These are phyloP conservation scores for Cylindroiulus punctatus DNA, from an alignment of 2,888 invertebrate genomes.

Conservation along the genomic window DNA sequence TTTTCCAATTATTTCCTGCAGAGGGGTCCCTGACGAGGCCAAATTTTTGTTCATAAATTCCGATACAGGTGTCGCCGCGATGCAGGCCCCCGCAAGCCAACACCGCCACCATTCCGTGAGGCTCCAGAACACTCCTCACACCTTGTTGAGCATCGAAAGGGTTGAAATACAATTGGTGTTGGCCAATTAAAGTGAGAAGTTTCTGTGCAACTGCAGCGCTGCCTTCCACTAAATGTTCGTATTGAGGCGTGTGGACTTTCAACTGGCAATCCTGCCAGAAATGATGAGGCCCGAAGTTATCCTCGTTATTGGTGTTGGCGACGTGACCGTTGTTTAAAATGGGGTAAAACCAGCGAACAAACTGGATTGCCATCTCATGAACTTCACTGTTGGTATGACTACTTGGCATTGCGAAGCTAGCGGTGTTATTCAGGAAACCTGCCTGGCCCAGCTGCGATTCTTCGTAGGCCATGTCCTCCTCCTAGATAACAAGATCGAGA, in stretches of 20 bases:
- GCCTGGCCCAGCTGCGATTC: constrained; percentile 36
- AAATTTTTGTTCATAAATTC: constrained; percentile 75
- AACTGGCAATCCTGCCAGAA: constrained; percentile 70
- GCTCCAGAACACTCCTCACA: constrained; percentile 71
- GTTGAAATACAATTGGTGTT: constrained; percentile 55
- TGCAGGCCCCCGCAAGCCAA: constrained; percentile 75
- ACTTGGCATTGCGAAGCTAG: not conserved
- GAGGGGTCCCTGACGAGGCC: constrained; percentile 73
- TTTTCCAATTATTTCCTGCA: constrained; percentile 75
- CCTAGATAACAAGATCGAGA: not conserved
- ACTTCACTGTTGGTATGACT: constrained; percentile 44
- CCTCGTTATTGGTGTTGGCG: constrained; percentile 48
- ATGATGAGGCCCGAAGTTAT: constrained; percentile 68
- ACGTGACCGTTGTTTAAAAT: constrained; percentile 65
- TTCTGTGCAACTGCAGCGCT: not conserved
- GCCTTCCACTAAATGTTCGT: constrained; percentile 54
- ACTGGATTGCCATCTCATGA: constrained; percentile 69
- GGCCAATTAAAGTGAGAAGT: constrained; percentile 54
- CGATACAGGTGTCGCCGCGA: constrained; percentile 68
- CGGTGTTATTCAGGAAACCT: not conserved
- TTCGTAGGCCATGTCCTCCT: constrained; percentile 55
- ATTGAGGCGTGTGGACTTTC: constrained; percentile 60
- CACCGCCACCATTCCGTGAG: constrained; percentile 73
- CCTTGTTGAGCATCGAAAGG: constrained; percentile 66
- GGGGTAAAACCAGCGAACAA: constrained; percentile 72